Evolutionary conservation across 2,888 invertebrate species (phyloP).

Genomic region (Nomada hirtipes): DNA sequence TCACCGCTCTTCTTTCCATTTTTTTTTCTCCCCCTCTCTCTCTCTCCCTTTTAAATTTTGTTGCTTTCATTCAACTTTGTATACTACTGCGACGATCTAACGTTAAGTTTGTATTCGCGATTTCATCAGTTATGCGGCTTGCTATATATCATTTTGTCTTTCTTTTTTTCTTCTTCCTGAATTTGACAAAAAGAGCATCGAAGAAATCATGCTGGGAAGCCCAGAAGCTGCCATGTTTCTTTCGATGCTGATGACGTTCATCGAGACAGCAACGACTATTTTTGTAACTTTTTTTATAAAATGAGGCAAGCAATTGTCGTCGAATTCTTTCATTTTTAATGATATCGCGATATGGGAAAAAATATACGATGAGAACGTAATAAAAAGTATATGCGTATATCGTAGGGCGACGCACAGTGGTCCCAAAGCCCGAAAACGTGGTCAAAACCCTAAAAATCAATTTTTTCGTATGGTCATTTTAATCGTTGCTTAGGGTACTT

Average conservation of each 20-base stretch:
- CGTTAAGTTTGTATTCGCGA: constrained; percentile 64
- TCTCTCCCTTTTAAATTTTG: background rate
- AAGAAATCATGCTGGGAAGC: constrained; percentile 42
- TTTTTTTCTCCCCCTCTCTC: background rate
- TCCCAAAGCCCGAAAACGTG: no score
- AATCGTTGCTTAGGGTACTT: no score
- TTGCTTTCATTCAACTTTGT: constrained; percentile 29
- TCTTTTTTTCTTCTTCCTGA: constrained; percentile 31
- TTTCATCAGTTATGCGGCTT: constrained; percentile 73
- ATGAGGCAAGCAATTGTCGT: background rate
- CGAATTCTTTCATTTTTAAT: background rate
- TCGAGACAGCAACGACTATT: constrained; percentile 28
- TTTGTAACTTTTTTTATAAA: background rate
- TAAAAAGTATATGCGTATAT: no score
- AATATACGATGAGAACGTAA: background rate
- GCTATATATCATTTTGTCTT: constrained; percentile 28
- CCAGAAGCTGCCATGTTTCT: constrained; percentile 35
- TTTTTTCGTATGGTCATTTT: no score
- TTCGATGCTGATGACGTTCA: constrained; percentile 21
- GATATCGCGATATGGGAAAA: no score
- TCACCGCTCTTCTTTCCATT: background rate
- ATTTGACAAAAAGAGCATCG: constrained; percentile 17
- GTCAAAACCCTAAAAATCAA: no score
- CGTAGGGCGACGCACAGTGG: no score
- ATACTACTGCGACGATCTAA: constrained; percentile 68